Conservation (phyloP, 2,797 vertebrate genomes). For the Amazonetta brasiliensis region DNA sequence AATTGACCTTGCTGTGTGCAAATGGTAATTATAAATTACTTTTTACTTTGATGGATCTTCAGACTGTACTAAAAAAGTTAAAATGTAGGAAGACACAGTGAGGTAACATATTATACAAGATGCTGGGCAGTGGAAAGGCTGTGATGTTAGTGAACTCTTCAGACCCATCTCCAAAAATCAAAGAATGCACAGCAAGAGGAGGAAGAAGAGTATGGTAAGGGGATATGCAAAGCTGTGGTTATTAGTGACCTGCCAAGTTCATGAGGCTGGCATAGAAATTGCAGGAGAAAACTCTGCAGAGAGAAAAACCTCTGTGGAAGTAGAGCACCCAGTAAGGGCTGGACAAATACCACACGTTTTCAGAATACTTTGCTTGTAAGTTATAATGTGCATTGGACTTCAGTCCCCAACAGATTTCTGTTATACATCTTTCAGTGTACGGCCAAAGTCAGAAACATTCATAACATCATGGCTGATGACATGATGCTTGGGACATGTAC, state of each 20-base stretch:
- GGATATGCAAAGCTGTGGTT: neutral
- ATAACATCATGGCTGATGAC: neutral
- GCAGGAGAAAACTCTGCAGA: neutral
- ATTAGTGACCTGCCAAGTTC: neutral
- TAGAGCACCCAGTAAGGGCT: neutral
- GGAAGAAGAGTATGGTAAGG: neutral
- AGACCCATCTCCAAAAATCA: neutral
- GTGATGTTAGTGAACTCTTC: neutral
- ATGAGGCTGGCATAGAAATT: neutral
- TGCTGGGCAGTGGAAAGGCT: neutral
- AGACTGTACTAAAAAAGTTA: neutral
- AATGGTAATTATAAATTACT: neutral
- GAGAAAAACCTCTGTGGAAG: neutral
- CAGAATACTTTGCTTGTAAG: neutral
- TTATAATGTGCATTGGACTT: neutral
- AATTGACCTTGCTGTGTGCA: neutral
- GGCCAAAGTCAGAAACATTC: neutral
- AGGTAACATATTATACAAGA: neutral
- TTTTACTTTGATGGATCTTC: neutral
- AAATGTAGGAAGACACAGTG: neutral
- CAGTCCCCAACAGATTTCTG: neutral
- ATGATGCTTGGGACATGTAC: neutral
- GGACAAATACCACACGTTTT: neutral
- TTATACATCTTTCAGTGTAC: neutral
- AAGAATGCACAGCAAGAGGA: neutral